Evolutionary conservation across 2,888 invertebrate species (phyloP).

Genomic region (Brenthis ino): DNA sequence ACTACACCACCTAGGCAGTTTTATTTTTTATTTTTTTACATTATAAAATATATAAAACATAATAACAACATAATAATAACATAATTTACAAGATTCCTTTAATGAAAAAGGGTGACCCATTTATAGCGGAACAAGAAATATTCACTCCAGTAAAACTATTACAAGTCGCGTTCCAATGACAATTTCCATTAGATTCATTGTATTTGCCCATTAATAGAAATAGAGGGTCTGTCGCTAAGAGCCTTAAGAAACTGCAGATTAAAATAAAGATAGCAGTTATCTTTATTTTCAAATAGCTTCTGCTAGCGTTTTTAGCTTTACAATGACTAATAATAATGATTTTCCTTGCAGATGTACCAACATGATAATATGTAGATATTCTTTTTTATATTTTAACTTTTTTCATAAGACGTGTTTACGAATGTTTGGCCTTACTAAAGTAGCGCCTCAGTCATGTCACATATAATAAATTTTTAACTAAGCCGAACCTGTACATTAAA

Average conservation of each 20-base stretch:
- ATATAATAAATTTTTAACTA: no score
- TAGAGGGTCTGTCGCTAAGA: conserved; percentile 3
- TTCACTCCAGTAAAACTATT: conserved; percentile 21
- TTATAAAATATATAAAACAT: background rate
- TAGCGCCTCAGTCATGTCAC: no score
- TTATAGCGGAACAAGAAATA: conserved; percentile 13
- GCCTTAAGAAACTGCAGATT: conserved; percentile 1
- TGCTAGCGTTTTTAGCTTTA: background rate
- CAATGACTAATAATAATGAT: background rate
- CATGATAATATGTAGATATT: no score
- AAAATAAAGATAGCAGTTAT: background rate
- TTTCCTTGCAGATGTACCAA: no score
- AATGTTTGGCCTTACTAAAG: no score
- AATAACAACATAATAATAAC: no score
- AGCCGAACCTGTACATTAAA: no score
- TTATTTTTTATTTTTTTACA: no score
- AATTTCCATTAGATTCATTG: conserved; percentile 20
- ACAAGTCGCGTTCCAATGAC: conserved; percentile 11
- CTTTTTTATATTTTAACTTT: no score
- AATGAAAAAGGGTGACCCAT: conserved; percentile 9
- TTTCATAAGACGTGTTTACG: no score
- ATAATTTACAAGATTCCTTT: background rate
- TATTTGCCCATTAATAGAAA: conserved; percentile 10
- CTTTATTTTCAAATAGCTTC: background rate
- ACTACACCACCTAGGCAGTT: no score